Base-by-base conservation (phyloP, 1,140 invertebrate species). In the Leptopilina clavipes region DNA sequence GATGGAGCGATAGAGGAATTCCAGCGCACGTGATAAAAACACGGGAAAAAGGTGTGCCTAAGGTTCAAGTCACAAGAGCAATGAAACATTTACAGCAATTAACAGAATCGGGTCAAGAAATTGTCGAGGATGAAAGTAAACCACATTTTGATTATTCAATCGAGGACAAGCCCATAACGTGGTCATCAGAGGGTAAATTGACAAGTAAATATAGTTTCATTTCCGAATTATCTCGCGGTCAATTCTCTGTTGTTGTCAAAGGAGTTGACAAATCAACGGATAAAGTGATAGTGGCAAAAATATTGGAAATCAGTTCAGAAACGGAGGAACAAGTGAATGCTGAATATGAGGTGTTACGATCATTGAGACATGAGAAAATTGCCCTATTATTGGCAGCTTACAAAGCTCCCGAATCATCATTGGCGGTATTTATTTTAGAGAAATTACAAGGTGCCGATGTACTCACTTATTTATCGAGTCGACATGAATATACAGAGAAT, bases 401-500 rank as follows among this genome's bases (percentile, higher is more conserved):
- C 83, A 94, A 94, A 84, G 92, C 93, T 0, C 90, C 92, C 0
- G 93, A 93, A 18, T 92, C 93, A 0, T 90, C 93, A 1, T 91
- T 94, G 1, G 93, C 94, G 17, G 93, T 95, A 0, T 92, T 97
- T 22, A 92, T 98, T 3, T 90, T 97, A 88, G 97, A 98, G 85
- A 97, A 96, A 84, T 90, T 98, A 0, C 96, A 97, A 84, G 97
- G 97, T 0, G 95, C 97, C n/a, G 96, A 98, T 85, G 93, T 98
- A 48, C 88, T 98, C 0, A 96, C 96, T 0, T 98, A 97, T 84
- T 91, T 99, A 14, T 94, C 96, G 1, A 95, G 94, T 78, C 93
- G 94, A 72, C 95, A 97, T 82, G 95, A 97, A 80, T 99, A 98
- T 87, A 94, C 94, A 0, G 98, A 99, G 89, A 96, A 98, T 86